These are phyloP conservation scores for Copsychus sechellarum DNA, from an alignment of 2,113 vertebrate species.

Conservation along the genomic window DNA sequence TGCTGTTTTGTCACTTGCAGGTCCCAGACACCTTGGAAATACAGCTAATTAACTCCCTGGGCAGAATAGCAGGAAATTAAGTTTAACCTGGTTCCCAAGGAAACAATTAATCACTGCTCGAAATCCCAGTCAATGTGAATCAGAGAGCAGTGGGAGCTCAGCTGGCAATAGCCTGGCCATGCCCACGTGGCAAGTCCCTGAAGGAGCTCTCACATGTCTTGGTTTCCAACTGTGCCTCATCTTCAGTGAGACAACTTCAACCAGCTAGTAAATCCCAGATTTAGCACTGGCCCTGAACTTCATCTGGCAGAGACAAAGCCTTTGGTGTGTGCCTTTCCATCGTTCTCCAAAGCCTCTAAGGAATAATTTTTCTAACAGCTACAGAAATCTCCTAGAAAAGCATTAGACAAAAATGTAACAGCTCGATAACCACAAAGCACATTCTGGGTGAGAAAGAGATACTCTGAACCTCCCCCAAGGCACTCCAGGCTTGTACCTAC, in stretches of 20 bases:
- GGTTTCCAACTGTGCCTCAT: background rate
- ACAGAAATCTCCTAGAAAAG: background rate
- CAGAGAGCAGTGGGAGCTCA: background rate
- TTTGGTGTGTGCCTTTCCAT: background rate
- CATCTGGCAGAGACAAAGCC: background rate
- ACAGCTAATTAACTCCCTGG: background rate
- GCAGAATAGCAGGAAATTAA: background rate
- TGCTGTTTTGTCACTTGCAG: background rate
- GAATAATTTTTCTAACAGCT: background rate
- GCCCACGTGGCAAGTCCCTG: background rate
- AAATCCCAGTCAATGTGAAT: background rate
- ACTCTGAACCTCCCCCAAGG: background rate
- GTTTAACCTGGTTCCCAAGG: background rate
- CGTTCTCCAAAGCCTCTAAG: background rate
- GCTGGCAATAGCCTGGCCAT: background rate
- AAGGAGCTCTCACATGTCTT: background rate
- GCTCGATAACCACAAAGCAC: background rate
- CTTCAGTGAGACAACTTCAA: background rate
- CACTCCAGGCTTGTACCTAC: constrained; percentile 67
- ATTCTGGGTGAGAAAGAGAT: background rate
- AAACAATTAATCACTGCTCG: background rate
- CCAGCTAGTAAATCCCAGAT: background rate
- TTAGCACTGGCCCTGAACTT: background rate
- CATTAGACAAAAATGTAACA: background rate
- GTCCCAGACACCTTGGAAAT: background rate